A percentile compares a stretch with the other conserved stretches of the same genome.
Evolutionary conservation across 2,797 vertebrate genomes (phyloP).

Genomic region (Epinephelus coioides): DNA sequence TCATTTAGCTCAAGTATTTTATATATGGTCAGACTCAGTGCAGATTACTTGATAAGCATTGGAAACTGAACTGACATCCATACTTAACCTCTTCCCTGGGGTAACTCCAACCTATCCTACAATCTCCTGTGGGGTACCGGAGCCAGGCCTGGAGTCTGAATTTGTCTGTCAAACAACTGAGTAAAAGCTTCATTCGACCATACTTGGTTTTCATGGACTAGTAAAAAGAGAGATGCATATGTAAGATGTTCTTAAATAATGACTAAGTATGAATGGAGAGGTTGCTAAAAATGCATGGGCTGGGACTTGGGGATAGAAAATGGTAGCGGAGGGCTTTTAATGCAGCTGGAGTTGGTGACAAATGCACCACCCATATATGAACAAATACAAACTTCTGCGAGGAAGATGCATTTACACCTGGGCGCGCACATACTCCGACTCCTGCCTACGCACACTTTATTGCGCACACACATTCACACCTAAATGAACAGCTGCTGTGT

Average conservation of each 20-base stretch:
- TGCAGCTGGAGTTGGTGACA: constrained; percentile 26
- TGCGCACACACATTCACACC: constrained; percentile 21
- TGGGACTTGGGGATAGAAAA: constrained; percentile 40
- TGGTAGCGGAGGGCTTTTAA: constrained; percentile 24
- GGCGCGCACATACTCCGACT: constrained; percentile 2
- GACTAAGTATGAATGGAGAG: constrained; percentile 18
- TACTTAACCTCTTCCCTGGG: neutral
- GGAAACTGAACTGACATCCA: too few species aligned
- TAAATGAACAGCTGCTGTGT: constrained; percentile 75
- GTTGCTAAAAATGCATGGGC: constrained; percentile 51
- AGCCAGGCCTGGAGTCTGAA: neutral
- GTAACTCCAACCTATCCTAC: neutral
- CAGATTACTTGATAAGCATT: too few species aligned
- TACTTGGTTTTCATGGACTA: neutral
- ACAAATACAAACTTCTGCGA: constrained; percentile 9
- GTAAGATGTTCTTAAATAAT: constrained; percentile 23
- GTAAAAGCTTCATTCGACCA: neutral
- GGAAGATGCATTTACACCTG: constrained; percentile 34
- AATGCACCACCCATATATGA: constrained; percentile 5
- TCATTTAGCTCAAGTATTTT: too few species aligned
- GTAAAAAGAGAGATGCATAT: neutral
- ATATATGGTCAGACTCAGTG: too few species aligned
- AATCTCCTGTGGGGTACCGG: neutral
- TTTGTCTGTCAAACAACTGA: neutral
- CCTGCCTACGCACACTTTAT: constrained; percentile 8